These are phyloP conservation scores for Dichetophora obliterata DNA, from an alignment of 2,888 invertebrate species.

Conservation along the genomic window DNA sequence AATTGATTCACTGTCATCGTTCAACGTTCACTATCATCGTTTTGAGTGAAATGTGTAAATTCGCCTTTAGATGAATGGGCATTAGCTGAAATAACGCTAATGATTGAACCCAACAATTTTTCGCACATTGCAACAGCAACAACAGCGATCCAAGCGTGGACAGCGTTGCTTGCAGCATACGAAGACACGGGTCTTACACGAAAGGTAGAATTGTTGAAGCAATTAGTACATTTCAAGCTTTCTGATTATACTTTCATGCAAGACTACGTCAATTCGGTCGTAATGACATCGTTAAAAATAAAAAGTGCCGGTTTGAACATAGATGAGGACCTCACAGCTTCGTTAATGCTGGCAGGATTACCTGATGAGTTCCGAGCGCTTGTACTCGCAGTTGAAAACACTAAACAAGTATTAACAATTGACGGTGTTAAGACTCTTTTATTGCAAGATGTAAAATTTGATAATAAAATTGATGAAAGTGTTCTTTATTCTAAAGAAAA, in stretches of 20 bases:
- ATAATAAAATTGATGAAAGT: no score
- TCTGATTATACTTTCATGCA: slow-evolving; percentile 9
- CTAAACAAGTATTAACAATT: no score
- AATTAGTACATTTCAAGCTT: slow-evolving; percentile 11
- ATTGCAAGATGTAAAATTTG: background rate
- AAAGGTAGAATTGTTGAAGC: background rate
- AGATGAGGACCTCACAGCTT: background rate
- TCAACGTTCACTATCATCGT: no score
- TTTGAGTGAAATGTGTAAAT: no score
- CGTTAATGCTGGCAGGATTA: slow-evolving; percentile 19
- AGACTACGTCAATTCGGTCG: background rate
- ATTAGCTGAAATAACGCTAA: background rate
- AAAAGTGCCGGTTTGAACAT: slow-evolving; percentile 17
- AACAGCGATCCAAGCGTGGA: no score
- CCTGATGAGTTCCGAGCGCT: slow-evolving; percentile 6
- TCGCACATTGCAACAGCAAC: background rate
- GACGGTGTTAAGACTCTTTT: no score
- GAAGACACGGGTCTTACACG: no score
- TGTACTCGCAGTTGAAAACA: background rate
- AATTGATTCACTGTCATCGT: no score
- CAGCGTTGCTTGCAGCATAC: no score
- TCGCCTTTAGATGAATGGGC: background rate
- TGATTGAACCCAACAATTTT: background rate
- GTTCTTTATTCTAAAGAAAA: no score
- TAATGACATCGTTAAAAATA: slow-evolving; percentile 24